Base-by-base conservation (phyloP, 2,113 vertebrate species). In the Cebidichthys violaceus region DNA sequence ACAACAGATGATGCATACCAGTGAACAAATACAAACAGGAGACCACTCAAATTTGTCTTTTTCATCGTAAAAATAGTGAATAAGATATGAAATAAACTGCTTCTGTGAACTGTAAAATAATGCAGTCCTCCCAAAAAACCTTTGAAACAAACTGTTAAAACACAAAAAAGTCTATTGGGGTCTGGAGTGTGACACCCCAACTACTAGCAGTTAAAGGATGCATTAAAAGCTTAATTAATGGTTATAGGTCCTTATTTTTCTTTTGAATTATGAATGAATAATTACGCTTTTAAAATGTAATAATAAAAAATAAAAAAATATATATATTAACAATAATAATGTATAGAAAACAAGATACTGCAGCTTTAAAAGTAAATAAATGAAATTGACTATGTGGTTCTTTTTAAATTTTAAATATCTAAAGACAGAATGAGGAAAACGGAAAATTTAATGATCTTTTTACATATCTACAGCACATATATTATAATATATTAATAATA, bases 1-100 rank as follows among this genome's bases (percentile, higher is more conserved):
- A 90, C 24, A 9, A 79, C 55, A 82, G 22, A 78, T 41, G 79
- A 86, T 65, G 86, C 86, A 88, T 85, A 86, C 85, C 78, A 78
- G 83, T 86, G 87, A 81, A 88, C 50, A 39, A n/a, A n/a, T 31
- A 73, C 20, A 27, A 83, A 73, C 77, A 55, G 41, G 41, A 77
- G 1, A 70, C 4, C 29, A 14, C n/a, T 22, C 14, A 79, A 31
- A 60, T 39, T 24, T 78, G 45, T 27, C 4, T 27, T 50, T 73
- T 64, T 52, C 5, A 62, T 3, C 4, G 1, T 43, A 45, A 77
- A 59, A 62, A 69, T 74, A 27, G 37, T 70, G 61, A 59, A 65
- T 50, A 15, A 74, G 75, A 64, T 50, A 72, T 24, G 17, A 69
- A 41, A 59, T 11, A 10, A 55, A 27, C 9, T 57, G 35, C 39